Evolutionary conservation across 2,888 invertebrate species (phyloP).

Genomic region (Brassicogethes aeneus): DNA sequence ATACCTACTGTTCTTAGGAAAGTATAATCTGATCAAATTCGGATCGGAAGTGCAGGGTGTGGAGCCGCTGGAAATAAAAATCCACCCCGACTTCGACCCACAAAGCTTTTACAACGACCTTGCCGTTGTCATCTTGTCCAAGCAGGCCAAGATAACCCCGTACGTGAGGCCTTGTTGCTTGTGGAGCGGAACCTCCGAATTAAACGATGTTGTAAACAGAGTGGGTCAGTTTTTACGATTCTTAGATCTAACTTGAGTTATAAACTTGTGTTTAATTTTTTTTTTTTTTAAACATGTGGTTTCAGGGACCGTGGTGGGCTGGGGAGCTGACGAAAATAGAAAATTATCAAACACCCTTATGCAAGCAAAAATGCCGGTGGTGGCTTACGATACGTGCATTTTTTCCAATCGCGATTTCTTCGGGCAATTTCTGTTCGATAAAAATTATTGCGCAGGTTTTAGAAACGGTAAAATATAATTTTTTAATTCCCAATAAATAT

Average conservation of each 20-base stretch:
- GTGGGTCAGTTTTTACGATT: conserved; percentile 11
- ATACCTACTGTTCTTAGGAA: conserved; percentile 24
- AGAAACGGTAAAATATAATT: conserved; percentile 32
- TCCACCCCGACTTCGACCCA: conserved; percentile 39
- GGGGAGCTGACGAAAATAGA: conserved; percentile 50
- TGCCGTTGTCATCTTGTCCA: conserved; percentile 45
- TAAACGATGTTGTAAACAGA: conserved; percentile 14
- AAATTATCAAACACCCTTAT: conserved; percentile 47
- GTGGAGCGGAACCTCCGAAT: conserved; percentile 36
- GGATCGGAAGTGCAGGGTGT: conserved; percentile 44
- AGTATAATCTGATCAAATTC: conserved; percentile 30
- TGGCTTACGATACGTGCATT: conserved; percentile 50
- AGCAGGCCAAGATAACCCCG: conserved; percentile 42
- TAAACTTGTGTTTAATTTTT: too few species aligned
- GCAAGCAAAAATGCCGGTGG: conserved; percentile 52
- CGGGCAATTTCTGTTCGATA: conserved; percentile 48
- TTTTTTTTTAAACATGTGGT: too few species aligned
- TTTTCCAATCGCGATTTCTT: conserved; percentile 53
- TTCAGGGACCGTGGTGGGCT: conserved; percentile 35
- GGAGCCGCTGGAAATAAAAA: conserved; percentile 34
- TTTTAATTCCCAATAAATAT: too few species aligned
- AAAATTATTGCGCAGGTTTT: conserved; percentile 45
- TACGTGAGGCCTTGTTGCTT: conserved; percentile 51
- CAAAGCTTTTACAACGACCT: conserved; percentile 44
- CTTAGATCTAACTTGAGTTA: too few species aligned